phyloP scores from a whole-genome alignment of 2,888 invertebrate genomes.

The Uloborus plumipes region DNA sequence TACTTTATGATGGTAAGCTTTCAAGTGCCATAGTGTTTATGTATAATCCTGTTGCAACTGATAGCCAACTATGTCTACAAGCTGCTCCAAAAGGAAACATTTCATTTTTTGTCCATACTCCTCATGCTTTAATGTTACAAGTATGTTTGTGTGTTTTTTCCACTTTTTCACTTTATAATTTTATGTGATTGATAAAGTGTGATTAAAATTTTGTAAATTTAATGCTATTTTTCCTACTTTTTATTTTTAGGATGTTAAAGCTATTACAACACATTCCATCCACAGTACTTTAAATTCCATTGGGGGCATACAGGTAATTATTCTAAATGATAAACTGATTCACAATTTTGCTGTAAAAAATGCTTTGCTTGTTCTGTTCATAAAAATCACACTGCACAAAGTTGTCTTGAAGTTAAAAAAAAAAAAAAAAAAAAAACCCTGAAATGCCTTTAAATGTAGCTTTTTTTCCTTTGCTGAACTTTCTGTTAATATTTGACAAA shows the following conservation, averaged over 20 bases:
- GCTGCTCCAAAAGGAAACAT: constrained; percentile 97
- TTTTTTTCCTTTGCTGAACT: no score
- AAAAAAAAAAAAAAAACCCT: no score
- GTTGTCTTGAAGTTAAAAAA: no score
- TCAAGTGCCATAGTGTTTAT: constrained; percentile 98
- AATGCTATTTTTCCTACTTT: constrained; percentile 6
- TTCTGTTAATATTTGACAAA: no score
- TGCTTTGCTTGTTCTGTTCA: no score
- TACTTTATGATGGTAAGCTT: constrained; percentile 97
- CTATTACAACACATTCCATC: constrained; percentile 98
- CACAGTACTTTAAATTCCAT: constrained; percentile 99
- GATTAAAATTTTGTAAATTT: background rate
- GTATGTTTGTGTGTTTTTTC: constrained; percentile 68
- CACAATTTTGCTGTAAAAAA: background rate
- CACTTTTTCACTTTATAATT: background rate
- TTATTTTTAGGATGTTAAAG: constrained; percentile 82
- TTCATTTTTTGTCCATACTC: constrained; percentile 98
- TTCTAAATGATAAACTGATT: background rate
- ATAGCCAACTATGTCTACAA: constrained; percentile 97
- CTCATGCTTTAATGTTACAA: constrained; percentile 99
- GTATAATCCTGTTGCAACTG: constrained; percentile 99
- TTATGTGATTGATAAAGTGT: background rate
- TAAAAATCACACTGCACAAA: no score
- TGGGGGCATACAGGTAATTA: constrained; percentile 86
- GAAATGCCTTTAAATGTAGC: no score